Evolutionary conservation across 2,888 invertebrate genomes (phyloP).

Genomic region (Nomada fucata): DNA sequence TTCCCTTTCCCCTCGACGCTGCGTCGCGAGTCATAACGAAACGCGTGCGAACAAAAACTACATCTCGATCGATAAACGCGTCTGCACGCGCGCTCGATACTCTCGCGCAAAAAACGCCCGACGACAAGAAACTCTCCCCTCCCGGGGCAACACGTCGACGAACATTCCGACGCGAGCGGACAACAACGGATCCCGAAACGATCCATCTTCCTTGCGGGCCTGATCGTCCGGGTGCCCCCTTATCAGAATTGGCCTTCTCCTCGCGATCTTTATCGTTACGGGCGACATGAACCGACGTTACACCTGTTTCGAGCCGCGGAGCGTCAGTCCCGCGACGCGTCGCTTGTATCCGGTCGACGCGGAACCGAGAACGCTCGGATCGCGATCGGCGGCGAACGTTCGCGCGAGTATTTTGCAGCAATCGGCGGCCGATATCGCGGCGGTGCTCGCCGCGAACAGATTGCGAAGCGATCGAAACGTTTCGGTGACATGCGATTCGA

Average conservation of each 20-base stretch:
- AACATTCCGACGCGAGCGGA: not conserved
- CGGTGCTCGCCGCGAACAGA: slow-evolving; percentile 44
- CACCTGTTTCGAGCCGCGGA: slow-evolving; percentile 21
- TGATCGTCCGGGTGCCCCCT: slow-evolving; percentile 17
- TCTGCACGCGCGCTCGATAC: too few relatives aligned
- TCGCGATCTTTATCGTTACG: slow-evolving; percentile 75
- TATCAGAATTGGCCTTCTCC: slow-evolving; percentile 66
- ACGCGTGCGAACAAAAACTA: not conserved
- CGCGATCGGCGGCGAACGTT: slow-evolving; percentile 52
- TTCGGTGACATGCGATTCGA: slow-evolving; percentile 65
- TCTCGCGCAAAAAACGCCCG: not conserved
- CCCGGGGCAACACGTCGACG: not conserved
- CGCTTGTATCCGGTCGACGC: slow-evolving; percentile 45
- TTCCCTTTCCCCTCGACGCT: not conserved
- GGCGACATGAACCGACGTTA: slow-evolving; percentile 66
- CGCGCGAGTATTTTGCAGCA: slow-evolving; percentile 24
- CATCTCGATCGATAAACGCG: too few relatives aligned
- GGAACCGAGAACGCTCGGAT: slow-evolving; percentile 23
- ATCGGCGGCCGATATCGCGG: slow-evolving; percentile 51
- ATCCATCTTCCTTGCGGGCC: not conserved
- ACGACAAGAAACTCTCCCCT: not conserved
- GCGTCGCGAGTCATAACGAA: not conserved
- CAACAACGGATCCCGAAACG: not conserved
- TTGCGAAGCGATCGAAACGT: slow-evolving; percentile 61
- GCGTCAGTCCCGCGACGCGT: slow-evolving; percentile 11